Base-by-base conservation (phyloP, 2,797 vertebrate species). In the Chiroxiphia lanceolata region DNA sequence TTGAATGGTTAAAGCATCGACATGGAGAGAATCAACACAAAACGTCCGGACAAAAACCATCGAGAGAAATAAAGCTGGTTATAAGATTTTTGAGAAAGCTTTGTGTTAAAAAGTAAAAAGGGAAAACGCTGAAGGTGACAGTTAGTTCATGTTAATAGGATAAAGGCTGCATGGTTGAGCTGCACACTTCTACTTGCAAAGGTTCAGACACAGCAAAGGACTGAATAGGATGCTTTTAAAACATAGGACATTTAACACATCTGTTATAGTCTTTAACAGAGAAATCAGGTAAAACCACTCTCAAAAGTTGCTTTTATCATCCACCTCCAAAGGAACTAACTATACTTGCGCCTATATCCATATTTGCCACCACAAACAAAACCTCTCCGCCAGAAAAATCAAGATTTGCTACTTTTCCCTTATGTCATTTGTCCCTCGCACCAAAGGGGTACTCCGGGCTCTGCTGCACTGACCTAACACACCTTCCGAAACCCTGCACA, bases 81-180 rank as follows among this genome's bases (percentile, higher is more conserved):
- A 98, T 98, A 98, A 98, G 98, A 98, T 98, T 98, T 98, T 98
- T 98, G 95, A 97, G 97, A 98, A 98, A 98, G 98, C 98, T 98
- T 98, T 98, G 98, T 98, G 98, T 98, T 98, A 97, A 97, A 97
- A 98, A 98, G 97, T 98, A 97, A 97, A 98, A 98, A 97, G 97
- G 97, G 95, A 98, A 98, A 98, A 98, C 99, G 99, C 99, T 99
- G 99, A 99, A 98, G 98, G 98, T 99, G 99, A 99, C 99, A 99
- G 99, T 99, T 98, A 99, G 98, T 99, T 99, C 99, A 99, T 99
- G 98, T 99, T 99, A 99, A 99, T 99, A 98, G 99, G 99, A 99
- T 99, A 98, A 99, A 95, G 98, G 96, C 95, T 81, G 97, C 98
- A 97, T 97, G 98, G 98, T 94, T 95, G 69, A 94, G 96, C 97